A percentile compares a stretch with the other conserved stretches of the same genome.
Conservation (phyloP, 2,797 vertebrate species). For the Sebastes taczanowskii region DNA sequence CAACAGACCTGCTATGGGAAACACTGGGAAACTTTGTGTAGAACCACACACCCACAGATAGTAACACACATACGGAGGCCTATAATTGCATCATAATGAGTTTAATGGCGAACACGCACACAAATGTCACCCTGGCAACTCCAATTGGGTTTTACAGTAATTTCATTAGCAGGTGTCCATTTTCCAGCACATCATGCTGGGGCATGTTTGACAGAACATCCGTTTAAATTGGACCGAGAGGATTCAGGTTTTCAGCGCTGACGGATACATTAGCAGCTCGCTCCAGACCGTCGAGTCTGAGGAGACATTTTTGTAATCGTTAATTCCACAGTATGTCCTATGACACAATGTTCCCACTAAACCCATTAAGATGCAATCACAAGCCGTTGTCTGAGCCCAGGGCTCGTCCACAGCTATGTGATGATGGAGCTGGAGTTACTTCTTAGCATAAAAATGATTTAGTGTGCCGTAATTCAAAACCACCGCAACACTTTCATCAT, state of each 20-base stretch:
- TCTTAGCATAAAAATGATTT: conserved; percentile 68
- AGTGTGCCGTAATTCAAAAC: conserved; percentile 61
- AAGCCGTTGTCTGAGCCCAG: conserved; percentile 33
- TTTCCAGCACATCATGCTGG: conserved; percentile 48
- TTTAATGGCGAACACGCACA: conserved; percentile 13
- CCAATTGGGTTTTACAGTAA: conserved; percentile 24
- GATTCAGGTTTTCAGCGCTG: conserved; percentile 26
- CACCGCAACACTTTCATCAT: conserved; percentile 48
- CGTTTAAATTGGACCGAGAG: conserved; percentile 48
- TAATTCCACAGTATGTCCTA: conserved; percentile 18
- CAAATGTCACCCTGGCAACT: conserved; percentile 17
- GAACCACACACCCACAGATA: conserved; percentile 15
- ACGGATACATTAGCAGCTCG: conserved; percentile 40
- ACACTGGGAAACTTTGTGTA: conserved; percentile 37
- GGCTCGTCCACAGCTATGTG: conserved; percentile 6
- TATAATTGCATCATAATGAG: conserved; percentile 13
- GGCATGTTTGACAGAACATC: conserved; percentile 52
- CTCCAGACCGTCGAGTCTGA: conserved; percentile 14
- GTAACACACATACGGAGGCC: not conserved
- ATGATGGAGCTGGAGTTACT: conserved; percentile 56
- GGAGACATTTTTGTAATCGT: conserved; percentile 55
- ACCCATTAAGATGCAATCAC: conserved; percentile 54
- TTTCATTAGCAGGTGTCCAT: conserved; percentile 65
- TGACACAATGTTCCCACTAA: conserved; percentile 62
- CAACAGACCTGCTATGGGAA: conserved; percentile 49